Percentiles rank a stretch among this genome's conserved stretches.
Evolutionary conservation across 1,140 invertebrate species (phyloP).

Genomic region (Nasonia giraulti): DNA sequence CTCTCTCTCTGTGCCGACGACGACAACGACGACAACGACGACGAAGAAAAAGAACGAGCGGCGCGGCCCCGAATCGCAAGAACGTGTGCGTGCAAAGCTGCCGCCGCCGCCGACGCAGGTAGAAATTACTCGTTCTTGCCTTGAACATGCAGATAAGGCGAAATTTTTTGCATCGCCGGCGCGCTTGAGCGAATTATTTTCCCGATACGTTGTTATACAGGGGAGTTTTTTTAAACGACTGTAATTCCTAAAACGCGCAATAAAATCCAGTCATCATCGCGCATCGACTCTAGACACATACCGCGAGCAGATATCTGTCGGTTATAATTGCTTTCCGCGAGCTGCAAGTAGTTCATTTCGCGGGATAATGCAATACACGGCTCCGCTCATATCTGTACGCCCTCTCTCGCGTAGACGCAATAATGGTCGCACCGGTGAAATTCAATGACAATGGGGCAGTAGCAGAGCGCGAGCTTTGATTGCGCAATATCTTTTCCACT

Average conservation of each 20-base stretch:
- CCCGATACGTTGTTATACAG: too few species aligned
- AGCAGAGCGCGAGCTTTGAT: background rate
- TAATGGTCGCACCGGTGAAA: constrained; percentile 27
- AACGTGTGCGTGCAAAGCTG: too few species aligned
- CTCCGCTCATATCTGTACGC: constrained; percentile 22
- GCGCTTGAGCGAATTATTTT: background rate
- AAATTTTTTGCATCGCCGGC: background rate
- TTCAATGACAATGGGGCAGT: constrained; percentile 37
- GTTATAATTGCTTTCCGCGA: constrained; percentile 61
- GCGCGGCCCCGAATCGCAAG: too few species aligned
- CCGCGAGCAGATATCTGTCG: constrained; percentile 18
- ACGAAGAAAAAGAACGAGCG: too few species aligned
- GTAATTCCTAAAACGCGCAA: too few species aligned
- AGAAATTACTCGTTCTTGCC: background rate
- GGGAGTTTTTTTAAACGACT: too few species aligned
- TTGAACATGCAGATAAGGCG: background rate
- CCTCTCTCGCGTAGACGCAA: constrained; percentile 11
- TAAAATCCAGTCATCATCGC: too few species aligned
- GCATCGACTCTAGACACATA: too few species aligned
- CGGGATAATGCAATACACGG: constrained; percentile 61
- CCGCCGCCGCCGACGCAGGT: background rate
- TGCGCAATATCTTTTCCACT: constrained; percentile 35
- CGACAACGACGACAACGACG: too few species aligned
- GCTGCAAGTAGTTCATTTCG: constrained; percentile 55
- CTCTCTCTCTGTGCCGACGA: background rate